These are phyloP conservation scores for Romanogobio albipinnatus DNA, from an alignment of 2,113 vertebrate genomes.

Conservation along the genomic window DNA sequence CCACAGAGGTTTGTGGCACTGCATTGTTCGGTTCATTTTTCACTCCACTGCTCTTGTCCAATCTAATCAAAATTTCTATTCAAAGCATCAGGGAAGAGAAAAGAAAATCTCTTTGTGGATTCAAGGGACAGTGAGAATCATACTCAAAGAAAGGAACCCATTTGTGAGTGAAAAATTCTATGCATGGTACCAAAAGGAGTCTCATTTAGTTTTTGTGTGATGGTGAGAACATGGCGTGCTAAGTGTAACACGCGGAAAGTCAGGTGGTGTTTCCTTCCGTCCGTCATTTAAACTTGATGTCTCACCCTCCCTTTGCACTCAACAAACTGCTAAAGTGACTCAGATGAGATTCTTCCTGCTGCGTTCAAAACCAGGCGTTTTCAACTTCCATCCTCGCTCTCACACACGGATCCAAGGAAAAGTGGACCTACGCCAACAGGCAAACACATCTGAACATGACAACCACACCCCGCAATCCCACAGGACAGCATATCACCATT, in stretches of 20 bases:
- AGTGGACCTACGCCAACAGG: not conserved
- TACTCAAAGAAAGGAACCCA: not conserved
- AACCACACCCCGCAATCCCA: constrained; percentile 15
- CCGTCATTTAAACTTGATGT: not conserved
- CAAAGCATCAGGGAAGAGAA: constrained; percentile 54
- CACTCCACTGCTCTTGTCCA: constrained; percentile 67
- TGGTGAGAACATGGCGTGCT: constrained; percentile 2
- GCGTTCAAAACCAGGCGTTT: constrained; percentile 25
- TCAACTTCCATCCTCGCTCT: not conserved
- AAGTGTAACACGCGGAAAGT: constrained; percentile 10
- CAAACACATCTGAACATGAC: constrained; percentile 18
- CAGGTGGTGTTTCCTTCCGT: constrained; percentile 11
- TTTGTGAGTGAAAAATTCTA: not conserved
- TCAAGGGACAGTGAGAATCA: not conserved
- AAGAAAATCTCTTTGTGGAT: constrained; percentile 43
- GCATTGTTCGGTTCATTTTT: constrained; percentile 67
- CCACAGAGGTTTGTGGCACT: constrained; percentile 49
- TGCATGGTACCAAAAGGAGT: not conserved
- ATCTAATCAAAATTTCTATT: constrained; percentile 68
- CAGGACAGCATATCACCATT: not conserved
- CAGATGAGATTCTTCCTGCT: constrained; percentile 32
- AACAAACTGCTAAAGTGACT: constrained; percentile 39
- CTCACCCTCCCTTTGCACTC: constrained; percentile 3
- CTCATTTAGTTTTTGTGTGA: not conserved
- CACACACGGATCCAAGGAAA: not conserved